phyloP scores from a whole-genome alignment of 2,797 vertebrate species.

The Clamator glandarius region DNA sequence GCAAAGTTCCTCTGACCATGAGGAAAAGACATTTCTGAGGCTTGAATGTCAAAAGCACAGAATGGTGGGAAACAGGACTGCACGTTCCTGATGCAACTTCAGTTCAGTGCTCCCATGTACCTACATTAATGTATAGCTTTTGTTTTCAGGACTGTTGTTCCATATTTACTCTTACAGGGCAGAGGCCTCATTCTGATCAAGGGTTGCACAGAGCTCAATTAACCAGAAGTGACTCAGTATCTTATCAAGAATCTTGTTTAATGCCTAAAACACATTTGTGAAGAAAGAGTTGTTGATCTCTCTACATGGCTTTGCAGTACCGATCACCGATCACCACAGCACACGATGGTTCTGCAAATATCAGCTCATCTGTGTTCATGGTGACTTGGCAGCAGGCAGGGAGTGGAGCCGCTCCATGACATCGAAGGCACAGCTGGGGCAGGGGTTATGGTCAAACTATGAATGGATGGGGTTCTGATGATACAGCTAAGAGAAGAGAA shows the following conservation, averaged over 20 bases:
- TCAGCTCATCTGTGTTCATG: accelerated
- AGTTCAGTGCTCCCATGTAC: not conserved
- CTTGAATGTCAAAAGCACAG: accelerated
- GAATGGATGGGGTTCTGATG: not conserved
- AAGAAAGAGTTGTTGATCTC: not conserved
- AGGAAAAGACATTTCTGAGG: not conserved
- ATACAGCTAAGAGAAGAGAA: not conserved
- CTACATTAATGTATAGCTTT: not conserved
- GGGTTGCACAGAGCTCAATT: not conserved
- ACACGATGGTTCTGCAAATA: not conserved
- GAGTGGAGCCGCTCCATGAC: not conserved
- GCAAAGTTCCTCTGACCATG: not conserved
- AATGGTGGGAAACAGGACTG: not conserved
- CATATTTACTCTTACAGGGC: not conserved
- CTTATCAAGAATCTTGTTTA: not conserved
- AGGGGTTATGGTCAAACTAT: not conserved
- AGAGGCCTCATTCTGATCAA: not conserved
- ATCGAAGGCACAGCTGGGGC: no score
- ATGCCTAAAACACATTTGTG: not conserved
- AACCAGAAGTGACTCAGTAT: not conserved
- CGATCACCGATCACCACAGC: not conserved
- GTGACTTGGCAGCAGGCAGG: not conserved
- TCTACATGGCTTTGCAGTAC: not conserved
- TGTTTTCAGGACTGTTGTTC: not conserved
- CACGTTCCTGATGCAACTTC: not conserved